Conservation (phyloP, 2,797 vertebrate genomes). For the Gila robusta region DNA sequence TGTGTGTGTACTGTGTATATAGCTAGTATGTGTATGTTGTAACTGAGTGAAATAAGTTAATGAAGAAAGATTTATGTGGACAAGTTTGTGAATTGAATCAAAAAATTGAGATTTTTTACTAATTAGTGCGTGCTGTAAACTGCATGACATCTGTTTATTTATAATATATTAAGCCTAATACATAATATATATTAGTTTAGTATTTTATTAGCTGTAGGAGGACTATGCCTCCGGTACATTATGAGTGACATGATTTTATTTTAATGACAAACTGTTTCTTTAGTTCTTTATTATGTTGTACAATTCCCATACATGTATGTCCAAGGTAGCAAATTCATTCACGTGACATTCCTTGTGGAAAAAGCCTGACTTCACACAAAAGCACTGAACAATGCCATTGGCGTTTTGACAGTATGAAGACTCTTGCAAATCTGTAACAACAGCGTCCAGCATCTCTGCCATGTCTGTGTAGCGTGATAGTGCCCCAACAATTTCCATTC, state of each 20-base stretch:
- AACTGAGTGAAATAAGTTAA: too few relatives aligned
- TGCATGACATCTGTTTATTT: neutral
- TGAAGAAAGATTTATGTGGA: too few relatives aligned
- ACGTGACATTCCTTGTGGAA: neutral
- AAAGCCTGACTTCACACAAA: slow-evolving; percentile 30
- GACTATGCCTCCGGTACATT: too few relatives aligned
- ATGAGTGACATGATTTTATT: neutral
- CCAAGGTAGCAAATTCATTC: neutral
- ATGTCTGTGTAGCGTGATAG: slow-evolving; percentile 9
- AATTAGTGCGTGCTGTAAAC: neutral
- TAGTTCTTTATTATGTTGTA: neutral
- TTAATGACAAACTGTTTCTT: neutral
- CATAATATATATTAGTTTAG: neutral
- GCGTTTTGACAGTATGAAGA: slow-evolving; percentile 24
- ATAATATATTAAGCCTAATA: too few relatives aligned
- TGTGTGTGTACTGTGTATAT: too few relatives aligned
- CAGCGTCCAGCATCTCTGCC: slow-evolving; percentile 25
- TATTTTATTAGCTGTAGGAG: neutral
- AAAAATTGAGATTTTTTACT: too few relatives aligned
- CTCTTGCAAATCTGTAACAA: slow-evolving; percentile 28
- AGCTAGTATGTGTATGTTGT: too few relatives aligned
- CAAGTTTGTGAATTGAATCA: too few relatives aligned
- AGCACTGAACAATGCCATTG: slow-evolving; percentile 11
- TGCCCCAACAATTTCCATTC: slow-evolving; percentile 5
- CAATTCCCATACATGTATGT: neutral